These are phyloP conservation scores for Aleiodes testaceus DNA, from an alignment of 2,888 invertebrate species.

Conservation along the genomic window DNA sequence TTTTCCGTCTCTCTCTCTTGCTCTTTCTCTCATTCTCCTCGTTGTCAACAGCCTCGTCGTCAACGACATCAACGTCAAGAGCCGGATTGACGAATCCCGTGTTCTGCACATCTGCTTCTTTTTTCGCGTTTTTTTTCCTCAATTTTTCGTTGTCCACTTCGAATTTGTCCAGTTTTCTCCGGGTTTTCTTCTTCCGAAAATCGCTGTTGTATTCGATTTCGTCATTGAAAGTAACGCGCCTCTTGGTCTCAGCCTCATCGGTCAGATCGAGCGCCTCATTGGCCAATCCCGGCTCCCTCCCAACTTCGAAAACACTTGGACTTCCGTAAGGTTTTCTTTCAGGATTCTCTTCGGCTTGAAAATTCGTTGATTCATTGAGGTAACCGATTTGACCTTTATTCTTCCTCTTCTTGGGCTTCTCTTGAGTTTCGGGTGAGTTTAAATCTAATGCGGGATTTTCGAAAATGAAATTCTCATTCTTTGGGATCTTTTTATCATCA, in stretches of 20 bases:
- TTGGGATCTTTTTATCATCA: background rate
- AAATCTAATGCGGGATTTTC: conserved; percentile 47
- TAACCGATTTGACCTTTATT: conserved; percentile 42
- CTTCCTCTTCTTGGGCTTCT: conserved; percentile 40
- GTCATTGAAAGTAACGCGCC: conserved; percentile 68
- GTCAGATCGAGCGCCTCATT: conserved; percentile 66
- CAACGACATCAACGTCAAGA: conserved; percentile 56
- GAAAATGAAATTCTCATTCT: conserved; percentile 39
- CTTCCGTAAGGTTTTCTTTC: conserved; percentile 6
- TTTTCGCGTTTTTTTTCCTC: conserved; percentile 56
- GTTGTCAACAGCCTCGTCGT: conserved; percentile 62
- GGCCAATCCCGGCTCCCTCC: conserved; percentile 57
- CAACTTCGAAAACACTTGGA: conserved; percentile 46
- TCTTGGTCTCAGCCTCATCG: conserved; percentile 63
- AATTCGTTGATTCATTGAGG: conserved; percentile 48
- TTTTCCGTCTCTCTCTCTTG: conserved; percentile 56
- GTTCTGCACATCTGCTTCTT: conserved; percentile 36
- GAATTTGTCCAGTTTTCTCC: conserved; percentile 63
- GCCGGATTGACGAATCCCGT: conserved; percentile 61
- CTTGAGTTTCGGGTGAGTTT: conserved; percentile 33
- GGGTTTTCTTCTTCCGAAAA: conserved; percentile 57
- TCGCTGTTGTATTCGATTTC: conserved; percentile 65
- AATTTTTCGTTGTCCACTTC: conserved; percentile 63
- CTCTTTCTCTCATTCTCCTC: conserved; percentile 61
- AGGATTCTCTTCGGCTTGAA: conserved; percentile 33